phyloP scores from a whole-genome alignment of 2,113 vertebrate species.

The Mungos mungo region DNA sequence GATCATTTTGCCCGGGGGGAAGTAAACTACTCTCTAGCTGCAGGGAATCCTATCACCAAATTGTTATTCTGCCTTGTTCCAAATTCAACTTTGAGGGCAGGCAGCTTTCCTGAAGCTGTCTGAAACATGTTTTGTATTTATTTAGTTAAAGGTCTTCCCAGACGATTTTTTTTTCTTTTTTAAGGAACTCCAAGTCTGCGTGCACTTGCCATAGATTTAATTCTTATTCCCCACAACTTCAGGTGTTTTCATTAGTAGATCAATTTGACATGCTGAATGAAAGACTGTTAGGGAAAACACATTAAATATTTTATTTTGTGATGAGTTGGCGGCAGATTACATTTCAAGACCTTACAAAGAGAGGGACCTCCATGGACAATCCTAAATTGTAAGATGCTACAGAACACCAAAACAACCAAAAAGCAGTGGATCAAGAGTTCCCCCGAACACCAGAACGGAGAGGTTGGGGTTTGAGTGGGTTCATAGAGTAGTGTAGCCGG shows the following conservation, averaged over 20 bases:
- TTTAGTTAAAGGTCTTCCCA: constrained; percentile 79
- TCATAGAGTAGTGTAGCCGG: constrained; percentile 73
- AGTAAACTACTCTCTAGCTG: constrained; percentile 80
- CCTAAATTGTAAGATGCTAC: constrained; percentile 18
- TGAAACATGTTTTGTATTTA: constrained; percentile 78
- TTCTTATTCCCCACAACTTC: constrained; percentile 28
- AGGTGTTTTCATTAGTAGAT: constrained; percentile 47
- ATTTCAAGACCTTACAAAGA: constrained; percentile 61
- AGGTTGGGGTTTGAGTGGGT: constrained; percentile 79
- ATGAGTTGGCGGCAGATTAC: constrained; percentile 71
- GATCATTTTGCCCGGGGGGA: constrained; percentile 80
- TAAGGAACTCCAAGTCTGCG: constrained; percentile 70
- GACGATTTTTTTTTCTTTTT: constrained; percentile 45
- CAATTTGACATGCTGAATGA: constrained; percentile 14
- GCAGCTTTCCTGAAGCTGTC: constrained; percentile 74
- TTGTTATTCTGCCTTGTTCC: constrained; percentile 81
- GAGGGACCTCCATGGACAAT: constrained; percentile 62
- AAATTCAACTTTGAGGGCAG: constrained; percentile 78
- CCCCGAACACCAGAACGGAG: constrained; percentile 72
- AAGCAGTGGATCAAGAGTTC: not conserved
- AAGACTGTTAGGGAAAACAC: constrained; percentile 43
- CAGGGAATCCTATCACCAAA: constrained; percentile 80
- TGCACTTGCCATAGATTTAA: constrained; percentile 61
- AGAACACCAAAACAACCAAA: not conserved
- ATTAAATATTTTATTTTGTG: constrained; percentile 39